phyloP scores from a whole-genome alignment of 2,888 invertebrate genomes.

The Melieria picta region DNA sequence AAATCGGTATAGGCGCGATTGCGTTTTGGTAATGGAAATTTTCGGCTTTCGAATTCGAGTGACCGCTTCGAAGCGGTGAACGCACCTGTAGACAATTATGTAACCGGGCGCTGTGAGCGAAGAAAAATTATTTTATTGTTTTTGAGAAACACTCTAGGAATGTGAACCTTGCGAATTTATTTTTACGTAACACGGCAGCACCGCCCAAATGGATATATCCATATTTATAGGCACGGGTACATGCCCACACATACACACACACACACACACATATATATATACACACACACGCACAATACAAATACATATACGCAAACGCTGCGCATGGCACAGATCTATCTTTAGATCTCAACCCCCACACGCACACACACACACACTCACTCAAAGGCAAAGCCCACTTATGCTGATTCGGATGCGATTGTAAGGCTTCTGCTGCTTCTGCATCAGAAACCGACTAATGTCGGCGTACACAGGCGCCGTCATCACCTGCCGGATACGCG shows the following conservation, averaged over 20 bases:
- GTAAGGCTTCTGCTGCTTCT: neutral
- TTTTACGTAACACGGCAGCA: slow-evolving; percentile 24
- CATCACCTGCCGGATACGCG: slow-evolving; percentile 17
- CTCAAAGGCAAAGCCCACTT: neutral
- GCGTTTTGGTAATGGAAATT: no score
- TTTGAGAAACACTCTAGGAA: no score
- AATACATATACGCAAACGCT: slow-evolving; percentile 8
- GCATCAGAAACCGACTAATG: neutral
- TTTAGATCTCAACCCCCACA: slow-evolving; percentile 57
- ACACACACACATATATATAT: slow-evolving; percentile 5
- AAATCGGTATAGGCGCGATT: no score
- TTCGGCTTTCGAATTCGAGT: no score
- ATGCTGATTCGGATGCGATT: neutral
- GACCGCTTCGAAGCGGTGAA: no score
- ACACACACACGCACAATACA: neutral
- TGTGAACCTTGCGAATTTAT: slow-evolving; percentile 24
- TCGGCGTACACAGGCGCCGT: neutral
- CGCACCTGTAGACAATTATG: no score
- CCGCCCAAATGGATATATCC: slow-evolving; percentile 1
- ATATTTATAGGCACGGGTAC: neutral
- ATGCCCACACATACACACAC: neutral
- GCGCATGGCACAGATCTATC: slow-evolving; percentile 42
- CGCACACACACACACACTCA: slow-evolving; percentile 19
- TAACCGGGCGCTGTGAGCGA: no score
- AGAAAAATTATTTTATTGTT: no score